A percentile compares a stretch with the other conserved stretches of the same genome.
Conservation (phyloP, 2,797 vertebrate species). For the Rhinichthys osculus region DNA sequence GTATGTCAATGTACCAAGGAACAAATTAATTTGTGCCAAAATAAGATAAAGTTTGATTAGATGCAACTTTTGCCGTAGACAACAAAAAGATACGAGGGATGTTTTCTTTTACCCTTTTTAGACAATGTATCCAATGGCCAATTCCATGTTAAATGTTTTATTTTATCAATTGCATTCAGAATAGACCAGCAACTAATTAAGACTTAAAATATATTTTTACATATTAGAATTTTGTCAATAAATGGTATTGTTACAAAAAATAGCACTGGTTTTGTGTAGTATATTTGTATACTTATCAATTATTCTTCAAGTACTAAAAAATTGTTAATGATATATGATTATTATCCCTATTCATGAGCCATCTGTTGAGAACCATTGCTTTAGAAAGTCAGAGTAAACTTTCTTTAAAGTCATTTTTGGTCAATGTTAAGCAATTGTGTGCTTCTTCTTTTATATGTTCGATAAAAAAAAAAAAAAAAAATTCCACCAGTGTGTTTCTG, state of each 20-base stretch:
- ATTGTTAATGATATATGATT: background rate
- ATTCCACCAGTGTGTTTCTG: background rate
- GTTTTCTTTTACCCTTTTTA: background rate
- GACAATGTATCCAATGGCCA: background rate
- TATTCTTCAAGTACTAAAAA: background rate
- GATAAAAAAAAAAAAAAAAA: background rate
- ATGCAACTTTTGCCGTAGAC: background rate
- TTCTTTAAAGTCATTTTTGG: background rate
- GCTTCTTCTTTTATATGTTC: background rate
- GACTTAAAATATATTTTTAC: too few species aligned
- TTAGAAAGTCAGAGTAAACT: background rate
- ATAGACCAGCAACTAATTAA: background rate
- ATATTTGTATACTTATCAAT: background rate
- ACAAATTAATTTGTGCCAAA: background rate
- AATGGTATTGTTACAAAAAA: background rate
- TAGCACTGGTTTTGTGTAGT: background rate
- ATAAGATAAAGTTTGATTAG: background rate
- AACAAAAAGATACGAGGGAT: background rate
- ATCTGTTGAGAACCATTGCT: background rate
- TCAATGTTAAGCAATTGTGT: background rate
- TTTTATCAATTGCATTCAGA: background rate
- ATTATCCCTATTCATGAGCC: background rate
- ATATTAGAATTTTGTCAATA: background rate
- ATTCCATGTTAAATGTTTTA: background rate
- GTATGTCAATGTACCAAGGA: background rate